phyloP scores from a whole-genome alignment of 2,888 invertebrate species.

The Drosophila yooni region DNA sequence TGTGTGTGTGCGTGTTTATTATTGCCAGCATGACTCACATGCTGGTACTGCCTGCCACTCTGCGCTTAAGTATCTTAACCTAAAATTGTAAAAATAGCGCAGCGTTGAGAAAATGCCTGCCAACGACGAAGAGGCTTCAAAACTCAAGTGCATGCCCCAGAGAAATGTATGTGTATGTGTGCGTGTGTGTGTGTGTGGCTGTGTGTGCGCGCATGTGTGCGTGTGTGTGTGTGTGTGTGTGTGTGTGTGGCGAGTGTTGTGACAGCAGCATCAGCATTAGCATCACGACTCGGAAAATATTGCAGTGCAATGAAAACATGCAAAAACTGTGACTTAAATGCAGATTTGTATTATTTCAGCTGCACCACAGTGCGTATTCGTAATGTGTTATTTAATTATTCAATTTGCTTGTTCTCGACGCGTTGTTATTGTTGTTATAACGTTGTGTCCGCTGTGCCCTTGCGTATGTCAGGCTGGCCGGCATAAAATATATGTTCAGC shows the following conservation, averaged over 20 bases:
- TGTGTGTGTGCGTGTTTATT: conserved; percentile 29
- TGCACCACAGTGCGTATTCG: conserved; percentile 59
- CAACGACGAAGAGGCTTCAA: conserved; percentile 39
- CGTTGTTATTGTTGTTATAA: background rate
- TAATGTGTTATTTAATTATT: conserved; percentile 68
- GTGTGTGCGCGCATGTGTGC: background rate
- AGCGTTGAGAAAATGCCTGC: conserved; percentile 54
- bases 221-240: conserved; percentile 2
- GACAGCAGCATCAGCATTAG: conserved; percentile 1
- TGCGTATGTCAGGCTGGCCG: conserved; percentile 7
- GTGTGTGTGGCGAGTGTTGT: conserved; percentile 3
- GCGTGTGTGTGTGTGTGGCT: background rate
- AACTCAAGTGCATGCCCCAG: conserved; percentile 63
- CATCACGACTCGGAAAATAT: conserved; percentile 2
- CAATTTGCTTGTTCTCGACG: conserved; percentile 42
- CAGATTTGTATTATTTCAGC: conserved; percentile 21
- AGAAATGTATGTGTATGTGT: conserved; percentile 30
- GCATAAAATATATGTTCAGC: conserved; percentile 67
- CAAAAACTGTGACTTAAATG: conserved; percentile 12
- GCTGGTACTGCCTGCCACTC: conserved; percentile 33
- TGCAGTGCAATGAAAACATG: conserved; percentile 5
- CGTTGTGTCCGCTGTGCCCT: conserved; percentile 37
- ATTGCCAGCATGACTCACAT: conserved; percentile 38
- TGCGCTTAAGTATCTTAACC: conserved; percentile 73
- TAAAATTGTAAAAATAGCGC: conserved; percentile 77